Conservation (phyloP, 2,113 vertebrate genomes). For the Dermatemys mawii region DNA sequence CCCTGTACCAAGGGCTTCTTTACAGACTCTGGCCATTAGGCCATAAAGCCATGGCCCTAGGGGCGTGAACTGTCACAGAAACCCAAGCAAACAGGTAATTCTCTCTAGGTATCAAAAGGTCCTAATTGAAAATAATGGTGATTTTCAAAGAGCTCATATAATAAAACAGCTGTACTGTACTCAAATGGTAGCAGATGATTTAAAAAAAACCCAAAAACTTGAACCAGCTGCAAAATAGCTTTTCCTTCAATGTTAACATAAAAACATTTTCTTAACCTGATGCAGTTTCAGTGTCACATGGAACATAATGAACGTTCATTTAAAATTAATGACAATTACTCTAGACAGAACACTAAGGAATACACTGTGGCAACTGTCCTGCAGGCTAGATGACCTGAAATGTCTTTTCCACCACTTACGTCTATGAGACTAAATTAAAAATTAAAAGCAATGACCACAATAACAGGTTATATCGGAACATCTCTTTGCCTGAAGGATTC, state of each 20-base stretch:
- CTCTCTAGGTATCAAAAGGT: background rate
- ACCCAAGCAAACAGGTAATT: background rate
- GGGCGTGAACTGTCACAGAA: too few relatives aligned
- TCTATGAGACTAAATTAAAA: background rate
- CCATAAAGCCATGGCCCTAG: too few relatives aligned
- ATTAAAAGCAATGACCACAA: background rate
- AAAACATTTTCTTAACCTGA: background rate
- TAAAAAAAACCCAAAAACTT: background rate
- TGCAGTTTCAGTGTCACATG: background rate
- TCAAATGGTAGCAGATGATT: background rate
- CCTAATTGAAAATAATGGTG: background rate
- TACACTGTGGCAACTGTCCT: background rate
- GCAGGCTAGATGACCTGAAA: background rate
- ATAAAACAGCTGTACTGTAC: background rate
- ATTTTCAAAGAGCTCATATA: background rate
- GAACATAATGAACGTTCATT: background rate
- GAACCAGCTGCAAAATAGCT: background rate
- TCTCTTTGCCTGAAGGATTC: background rate
- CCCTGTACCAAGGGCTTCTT: too few relatives aligned
- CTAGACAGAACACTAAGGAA: rapidly evolving
- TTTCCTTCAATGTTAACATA: background rate
- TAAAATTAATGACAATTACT: background rate
- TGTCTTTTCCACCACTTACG: background rate
- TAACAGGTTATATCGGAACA: background rate
- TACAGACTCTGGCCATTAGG: too few relatives aligned